Evolutionary conservation across 2,888 invertebrate species (phyloP).

Genomic region (Plebejus argus): DNA sequence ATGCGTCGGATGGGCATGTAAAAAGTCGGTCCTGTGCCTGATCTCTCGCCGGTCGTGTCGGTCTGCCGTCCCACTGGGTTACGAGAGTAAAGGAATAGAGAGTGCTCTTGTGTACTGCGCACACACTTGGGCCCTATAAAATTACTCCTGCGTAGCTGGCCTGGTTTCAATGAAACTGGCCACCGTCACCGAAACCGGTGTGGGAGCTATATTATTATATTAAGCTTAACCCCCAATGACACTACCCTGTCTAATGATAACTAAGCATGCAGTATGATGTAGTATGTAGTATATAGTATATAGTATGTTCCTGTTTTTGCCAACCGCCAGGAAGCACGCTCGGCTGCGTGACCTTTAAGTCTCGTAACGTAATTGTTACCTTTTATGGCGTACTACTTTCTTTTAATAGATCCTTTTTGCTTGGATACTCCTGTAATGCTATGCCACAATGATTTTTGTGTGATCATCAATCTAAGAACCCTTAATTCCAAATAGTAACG

Average conservation of each 20-base stretch:
- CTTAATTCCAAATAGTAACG: too few relatives aligned
- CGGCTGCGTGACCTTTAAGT: constrained; percentile 20
- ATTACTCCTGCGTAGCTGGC: too few relatives aligned
- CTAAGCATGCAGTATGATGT: not conserved
- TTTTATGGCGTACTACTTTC: constrained; percentile 13
- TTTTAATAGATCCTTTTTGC: constrained; percentile 26
- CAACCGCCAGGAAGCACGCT: constrained; percentile 26
- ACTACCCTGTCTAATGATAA: not conserved
- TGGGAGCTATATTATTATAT: too few relatives aligned
- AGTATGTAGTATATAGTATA: not conserved
- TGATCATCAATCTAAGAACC: not conserved
- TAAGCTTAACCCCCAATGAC: not conserved
- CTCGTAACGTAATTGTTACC: constrained; percentile 25
- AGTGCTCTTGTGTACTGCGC: too few relatives aligned
- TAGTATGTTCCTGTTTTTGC: constrained; percentile 11
- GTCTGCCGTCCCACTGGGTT: too few relatives aligned
- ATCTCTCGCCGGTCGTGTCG: too few relatives aligned
- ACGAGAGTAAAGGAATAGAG: too few relatives aligned
- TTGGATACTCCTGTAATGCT: not conserved
- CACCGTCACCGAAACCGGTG: too few relatives aligned
- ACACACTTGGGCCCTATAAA: too few relatives aligned
- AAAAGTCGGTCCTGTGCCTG: too few relatives aligned
- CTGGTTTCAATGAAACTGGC: too few relatives aligned
- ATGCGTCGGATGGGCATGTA: too few relatives aligned
- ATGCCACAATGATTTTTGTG: not conserved